phyloP scores from a whole-genome alignment of 2,888 invertebrate genomes.

The Brenthis hecate region DNA sequence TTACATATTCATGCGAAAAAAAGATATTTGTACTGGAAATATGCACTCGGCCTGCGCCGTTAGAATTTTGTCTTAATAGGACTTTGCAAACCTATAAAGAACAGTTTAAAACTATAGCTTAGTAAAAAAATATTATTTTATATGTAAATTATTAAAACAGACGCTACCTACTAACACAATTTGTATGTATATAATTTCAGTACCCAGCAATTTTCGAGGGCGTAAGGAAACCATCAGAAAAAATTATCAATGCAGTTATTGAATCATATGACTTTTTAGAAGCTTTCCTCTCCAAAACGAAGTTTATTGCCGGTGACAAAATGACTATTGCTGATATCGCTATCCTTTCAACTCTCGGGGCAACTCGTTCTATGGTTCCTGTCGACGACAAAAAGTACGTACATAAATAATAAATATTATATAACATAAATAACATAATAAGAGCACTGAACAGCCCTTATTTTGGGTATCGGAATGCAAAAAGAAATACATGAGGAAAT shows the following conservation, averaged over 20 bases:
- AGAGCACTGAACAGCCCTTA: too few species aligned
- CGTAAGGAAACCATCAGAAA: slow-evolving; percentile 54
- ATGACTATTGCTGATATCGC: slow-evolving; percentile 80
- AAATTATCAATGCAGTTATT: slow-evolving; percentile 57
- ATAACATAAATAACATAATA: too few species aligned
- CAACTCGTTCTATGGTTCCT: slow-evolving; percentile 51
- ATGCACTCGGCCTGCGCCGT: neutral
- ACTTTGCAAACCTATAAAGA: too few species aligned
- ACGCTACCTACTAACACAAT: neutral
- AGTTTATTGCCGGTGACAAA: slow-evolving; percentile 76
- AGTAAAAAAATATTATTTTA: too few species aligned
- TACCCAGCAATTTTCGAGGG: slow-evolving; percentile 52
- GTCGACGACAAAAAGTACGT: slow-evolving; percentile 46
- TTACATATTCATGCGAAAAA: neutral
- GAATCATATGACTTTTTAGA: slow-evolving; percentile 75
- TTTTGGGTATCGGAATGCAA: too few species aligned
- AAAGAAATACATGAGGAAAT: too few species aligned
- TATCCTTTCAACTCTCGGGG: slow-evolving; percentile 57
- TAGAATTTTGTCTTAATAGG: too few species aligned
- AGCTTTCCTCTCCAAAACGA: slow-evolving; percentile 64
- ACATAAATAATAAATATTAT: neutral
- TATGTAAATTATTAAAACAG: too few species aligned
- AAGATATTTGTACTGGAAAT: neutral
- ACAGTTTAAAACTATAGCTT: too few species aligned
- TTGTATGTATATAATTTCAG: neutral